Percentiles rank a stretch among this genome's conserved stretches.
phyloP scores from a whole-genome alignment of 2,113 vertebrate genomes.

The Peromyscus leucopus region DNA sequence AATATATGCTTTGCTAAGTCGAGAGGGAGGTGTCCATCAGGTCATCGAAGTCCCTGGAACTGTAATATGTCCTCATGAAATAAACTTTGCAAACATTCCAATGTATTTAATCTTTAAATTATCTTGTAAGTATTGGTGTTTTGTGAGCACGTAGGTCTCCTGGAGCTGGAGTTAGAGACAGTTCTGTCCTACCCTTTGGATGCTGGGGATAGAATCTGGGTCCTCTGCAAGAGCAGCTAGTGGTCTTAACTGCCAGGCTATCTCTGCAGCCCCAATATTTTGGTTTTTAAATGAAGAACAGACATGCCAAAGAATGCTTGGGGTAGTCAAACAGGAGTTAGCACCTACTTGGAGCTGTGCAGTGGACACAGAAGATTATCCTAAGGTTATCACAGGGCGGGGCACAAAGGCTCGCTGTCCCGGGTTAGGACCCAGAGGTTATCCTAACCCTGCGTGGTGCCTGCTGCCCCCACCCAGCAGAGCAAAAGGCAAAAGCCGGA shows the following conservation, averaged over 20 bases:
- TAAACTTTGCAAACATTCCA: constrained; percentile 4
- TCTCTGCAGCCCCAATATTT: neutral
- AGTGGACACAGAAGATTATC: neutral
- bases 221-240: neutral
- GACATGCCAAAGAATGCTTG: neutral
- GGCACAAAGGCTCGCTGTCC: neutral
- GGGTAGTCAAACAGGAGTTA: neutral
- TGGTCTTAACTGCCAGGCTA: neutral
- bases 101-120: neutral
- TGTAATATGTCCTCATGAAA: constrained; percentile 19
- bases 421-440: no score
- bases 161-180: neutral
- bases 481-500: neutral
- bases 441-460: fast-evolving
- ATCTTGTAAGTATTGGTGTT: neutral
- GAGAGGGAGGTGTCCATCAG: neutral
- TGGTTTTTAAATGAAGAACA: neutral
- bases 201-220: neutral
- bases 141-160: neutral
- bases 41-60: neutral
- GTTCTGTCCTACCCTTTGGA: no score
- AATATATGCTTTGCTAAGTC: neutral
- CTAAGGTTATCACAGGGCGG: no score
- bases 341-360: fast-evolving
- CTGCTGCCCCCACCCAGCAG: neutral